Percentiles rank a stretch among this genome's conserved stretches.
Conservation (phyloP, 2,888 invertebrate species). For the Drosophila subsilvestris region DNA sequence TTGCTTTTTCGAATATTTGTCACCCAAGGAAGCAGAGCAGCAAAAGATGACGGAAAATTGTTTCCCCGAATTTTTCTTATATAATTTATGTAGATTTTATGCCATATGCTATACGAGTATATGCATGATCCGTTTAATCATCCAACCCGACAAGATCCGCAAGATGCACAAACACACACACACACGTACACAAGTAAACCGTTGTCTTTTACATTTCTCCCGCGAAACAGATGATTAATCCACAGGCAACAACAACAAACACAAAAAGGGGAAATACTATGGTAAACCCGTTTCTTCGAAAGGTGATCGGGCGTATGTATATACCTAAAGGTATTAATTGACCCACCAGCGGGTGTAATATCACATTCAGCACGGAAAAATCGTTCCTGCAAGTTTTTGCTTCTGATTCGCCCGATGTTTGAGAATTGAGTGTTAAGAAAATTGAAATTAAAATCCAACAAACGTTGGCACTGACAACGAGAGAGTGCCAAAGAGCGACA, state of each 20-base stretch:
- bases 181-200: constrained; percentile 23
- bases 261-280: constrained; percentile 9
- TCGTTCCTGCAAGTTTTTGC: constrained; percentile 14
- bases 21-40: background rate
- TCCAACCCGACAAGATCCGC: constrained; percentile 20
- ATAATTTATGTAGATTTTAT: constrained; percentile 23
- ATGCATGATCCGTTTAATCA: constrained; percentile 28
- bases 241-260: constrained; percentile 9
- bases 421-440: constrained; percentile 13
- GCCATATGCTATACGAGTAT: constrained; percentile 10
- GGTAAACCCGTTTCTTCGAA: constrained; percentile 25
- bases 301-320: background rate
- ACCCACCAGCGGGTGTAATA: constrained; percentile 24
- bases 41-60: constrained; percentile 16
- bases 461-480: constrained; percentile 33
- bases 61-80: constrained; percentile 22
- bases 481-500: constrained; percentile 8
- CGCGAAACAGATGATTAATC: constrained; percentile 59
- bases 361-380: constrained; percentile 21
- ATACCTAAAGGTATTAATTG: background rate
- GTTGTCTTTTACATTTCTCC: constrained; percentile 33
- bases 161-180: constrained; percentile 20
- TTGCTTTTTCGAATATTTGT: constrained; percentile 29
- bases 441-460: constrained; percentile 22
- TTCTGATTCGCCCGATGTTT: constrained; percentile 24